Evolutionary conservation across 2,888 invertebrate genomes (phyloP).

Genomic region (Lysandra bellargus): DNA sequence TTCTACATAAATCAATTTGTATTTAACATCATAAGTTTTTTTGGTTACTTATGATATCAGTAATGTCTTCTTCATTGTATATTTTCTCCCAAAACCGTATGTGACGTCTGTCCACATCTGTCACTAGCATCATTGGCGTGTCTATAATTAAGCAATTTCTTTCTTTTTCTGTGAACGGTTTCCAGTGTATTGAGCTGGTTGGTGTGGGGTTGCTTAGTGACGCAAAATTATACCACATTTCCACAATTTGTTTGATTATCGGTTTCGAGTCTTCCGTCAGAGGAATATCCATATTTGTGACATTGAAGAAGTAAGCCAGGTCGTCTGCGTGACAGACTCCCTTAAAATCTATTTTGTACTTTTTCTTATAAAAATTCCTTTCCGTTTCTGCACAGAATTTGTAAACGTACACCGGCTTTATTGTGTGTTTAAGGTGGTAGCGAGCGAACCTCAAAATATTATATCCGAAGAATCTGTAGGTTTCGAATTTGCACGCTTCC

Average conservation of each 20-base stretch:
- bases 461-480: constrained; percentile 61
- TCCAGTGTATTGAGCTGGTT: constrained; percentile 53
- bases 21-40: constrained; percentile 12
- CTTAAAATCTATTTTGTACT: constrained; percentile 61
- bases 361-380: constrained; percentile 61
- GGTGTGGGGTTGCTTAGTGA: constrained; percentile 62
- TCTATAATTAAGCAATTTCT: constrained; percentile 61
- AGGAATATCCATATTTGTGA: constrained; percentile 62
- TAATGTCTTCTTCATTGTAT: constrained; percentile 50
- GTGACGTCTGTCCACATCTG: constrained; percentile 51
- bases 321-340: constrained; percentile 74
- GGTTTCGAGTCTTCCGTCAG: constrained; percentile 56
- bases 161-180: constrained; percentile 57
- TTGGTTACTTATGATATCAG: constrained; percentile 31
- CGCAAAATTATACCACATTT: constrained; percentile 68
- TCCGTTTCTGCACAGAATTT: constrained; percentile 67
- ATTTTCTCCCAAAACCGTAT: constrained; percentile 67
- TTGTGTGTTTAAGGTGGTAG: constrained; percentile 49
- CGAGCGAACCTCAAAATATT: constrained; percentile 64
- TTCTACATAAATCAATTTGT: neutral
- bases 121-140: constrained; percentile 51
- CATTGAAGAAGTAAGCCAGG: constrained; percentile 62
- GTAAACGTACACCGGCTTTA: constrained; percentile 60
- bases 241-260: constrained; percentile 56
- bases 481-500: constrained; percentile 57